Evolutionary conservation across 2,888 invertebrate species (phyloP), one percentile per base, ranked within the genome.

Genomic region (Chalcosyrphus nemorum): DNA sequence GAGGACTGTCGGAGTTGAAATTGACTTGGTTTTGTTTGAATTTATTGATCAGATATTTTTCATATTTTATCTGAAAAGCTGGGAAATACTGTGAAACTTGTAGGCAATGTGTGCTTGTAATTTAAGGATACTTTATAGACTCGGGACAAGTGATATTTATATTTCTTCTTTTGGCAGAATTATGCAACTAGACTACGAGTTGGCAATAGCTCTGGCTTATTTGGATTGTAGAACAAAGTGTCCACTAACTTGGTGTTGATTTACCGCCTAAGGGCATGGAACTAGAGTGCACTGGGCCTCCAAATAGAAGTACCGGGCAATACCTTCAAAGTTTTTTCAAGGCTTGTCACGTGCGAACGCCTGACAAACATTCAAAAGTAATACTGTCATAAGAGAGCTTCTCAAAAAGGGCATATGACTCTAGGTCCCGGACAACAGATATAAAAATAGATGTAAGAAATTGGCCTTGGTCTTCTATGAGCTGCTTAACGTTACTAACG

Each of bases 31-130:
- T 76, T 76, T 65, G 70, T 71, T 71, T 65, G 59, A 81, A 43
- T 81, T 77, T 72, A 78, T 68, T 82, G 74, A 74, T 78, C 77
- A 66, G 66, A 82, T 68, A 78, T 61, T 72, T 82, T 57, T 50
- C 63, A 78, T 78, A 78, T 78, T 78, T 78, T 71, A 81, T 43
- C 76, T 29, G 63, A 76, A 81, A 76, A 17, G 11, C 6, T 32
- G 27, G 35, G 5, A 32, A 19, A 52, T 11, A 52, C 32, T 32
- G 13, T 43, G 38, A 27, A n/a, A 68, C 11, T 2, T 27, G 13
- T 35, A 1, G n/a, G 4, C 66, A 27, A 19, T 29, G n/a, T 74
- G 50, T 65, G 32, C 45, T 11, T 35, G 6, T 43, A 65, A 54
- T 70, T 75, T 81, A 52, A 24, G 50, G 76, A 52, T 52, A 70